Conservation (phyloP, 2,113 vertebrate genomes). For the Litocranius walleri region DNA sequence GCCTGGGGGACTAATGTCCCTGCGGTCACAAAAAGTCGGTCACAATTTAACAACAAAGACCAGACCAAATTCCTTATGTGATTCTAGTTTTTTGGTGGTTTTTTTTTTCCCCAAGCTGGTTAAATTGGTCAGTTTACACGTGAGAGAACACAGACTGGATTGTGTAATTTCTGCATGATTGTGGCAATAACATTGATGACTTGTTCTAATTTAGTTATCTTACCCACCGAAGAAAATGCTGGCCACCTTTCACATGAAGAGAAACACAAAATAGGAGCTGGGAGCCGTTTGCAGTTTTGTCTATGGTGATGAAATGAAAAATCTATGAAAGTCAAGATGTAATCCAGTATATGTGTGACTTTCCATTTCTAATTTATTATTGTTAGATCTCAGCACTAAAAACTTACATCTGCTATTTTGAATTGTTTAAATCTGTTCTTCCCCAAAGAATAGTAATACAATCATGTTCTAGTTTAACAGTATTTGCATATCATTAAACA, state of each 20-base stretch:
- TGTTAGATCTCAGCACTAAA: conserved; percentile 13
- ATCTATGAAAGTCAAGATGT: not conserved
- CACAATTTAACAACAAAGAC: not conserved
- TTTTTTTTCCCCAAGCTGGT: not conserved
- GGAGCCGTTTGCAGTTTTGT: not conserved
- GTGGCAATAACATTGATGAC: not conserved
- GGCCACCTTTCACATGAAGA: not conserved
- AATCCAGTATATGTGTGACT: not conserved
- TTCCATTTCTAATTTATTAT: conserved; percentile 27
- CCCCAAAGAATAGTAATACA: conserved; percentile 23
- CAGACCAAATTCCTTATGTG: not conserved
- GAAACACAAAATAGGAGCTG: not conserved
- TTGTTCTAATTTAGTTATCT: not conserved
- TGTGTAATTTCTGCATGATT: not conserved
- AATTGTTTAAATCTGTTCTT: conserved; percentile 30
- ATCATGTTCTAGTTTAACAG: conserved; percentile 35
- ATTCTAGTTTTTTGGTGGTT: not conserved
- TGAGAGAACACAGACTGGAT: not conserved
- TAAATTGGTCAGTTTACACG: not conserved
- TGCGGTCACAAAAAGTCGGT: not conserved
- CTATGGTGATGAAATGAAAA: not conserved
- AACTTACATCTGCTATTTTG: not conserved
- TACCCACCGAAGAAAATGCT: not conserved
- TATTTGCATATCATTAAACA: conserved; percentile 46
- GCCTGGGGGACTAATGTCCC: not conserved